Evolutionary conservation across 2,797 vertebrate species (phyloP), one percentile per base, ranked within the genome.

Genomic region (Molossus alvarezi): DNA sequence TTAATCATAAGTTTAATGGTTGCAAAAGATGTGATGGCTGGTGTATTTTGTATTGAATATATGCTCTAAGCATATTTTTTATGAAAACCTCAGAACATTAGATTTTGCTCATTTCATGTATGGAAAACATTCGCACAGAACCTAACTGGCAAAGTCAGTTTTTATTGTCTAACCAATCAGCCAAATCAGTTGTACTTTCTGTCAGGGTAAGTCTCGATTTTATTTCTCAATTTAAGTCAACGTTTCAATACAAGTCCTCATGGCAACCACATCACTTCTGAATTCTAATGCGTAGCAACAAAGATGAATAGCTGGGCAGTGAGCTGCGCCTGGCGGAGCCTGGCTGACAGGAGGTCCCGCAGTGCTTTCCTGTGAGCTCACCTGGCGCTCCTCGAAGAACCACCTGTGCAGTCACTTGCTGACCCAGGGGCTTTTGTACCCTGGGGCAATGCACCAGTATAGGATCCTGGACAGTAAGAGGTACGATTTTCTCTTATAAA

Each of bases 161-260:
- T 82, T 65, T 20, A 21, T 83, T 60, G 21, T 65, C 37, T 48
- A 88, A 41, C 25, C 55, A n/a, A n/a, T 77, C 64, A 80, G 45
- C 64, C 80, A 88, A 25, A 80, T 81, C 80, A 81, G 51, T 12
- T 7, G 3, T 29, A 17, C 71, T 93, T 90, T 80, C 79, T 88
- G 69, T 88, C 45, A 45, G 48, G 48, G 57, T 67, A 91, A 55
- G 48, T 81, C 88, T 88, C 67, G 67, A 73, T 90, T 91, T 90
- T 58, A 81, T 90, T 94, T 96, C 83, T 87, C 29, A 37, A 12
- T 86, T 72, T 84, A 90, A 81, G 41, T 72, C 48, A 73, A 8
- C 72, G 60, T 96, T 97, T 95, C 86, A 33, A 15, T 72, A 29
- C 62, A 81, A 62, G 5, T 89, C 48, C 51, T 83, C 55, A 20